Evolutionary conservation across 2,113 vertebrate species (phyloP).

Genomic region (Poeciliopsis turrubarensis): DNA sequence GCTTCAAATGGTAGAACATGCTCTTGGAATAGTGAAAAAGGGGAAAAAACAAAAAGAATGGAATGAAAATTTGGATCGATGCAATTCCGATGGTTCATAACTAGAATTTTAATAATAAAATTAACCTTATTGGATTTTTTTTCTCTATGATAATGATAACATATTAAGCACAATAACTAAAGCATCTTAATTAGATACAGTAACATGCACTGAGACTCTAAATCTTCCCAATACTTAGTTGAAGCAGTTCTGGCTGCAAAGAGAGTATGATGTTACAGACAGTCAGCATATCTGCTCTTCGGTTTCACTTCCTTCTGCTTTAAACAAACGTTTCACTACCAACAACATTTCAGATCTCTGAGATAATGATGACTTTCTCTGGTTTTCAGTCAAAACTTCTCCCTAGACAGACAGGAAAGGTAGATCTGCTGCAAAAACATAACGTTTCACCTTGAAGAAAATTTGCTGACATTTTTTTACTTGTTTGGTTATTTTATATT

Average conservation of each 20-base stretch:
- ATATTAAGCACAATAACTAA: neutral
- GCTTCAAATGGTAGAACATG: neutral
- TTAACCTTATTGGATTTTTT: no score
- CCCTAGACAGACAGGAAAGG: no score
- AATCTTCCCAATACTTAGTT: neutral
- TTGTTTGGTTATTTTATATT: no score
- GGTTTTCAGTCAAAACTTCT: no score
- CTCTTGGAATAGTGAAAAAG: neutral
- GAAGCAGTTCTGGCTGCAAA: neutral
- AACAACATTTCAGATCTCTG: neutral
- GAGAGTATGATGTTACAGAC: neutral
- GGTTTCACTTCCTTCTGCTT: neutral
- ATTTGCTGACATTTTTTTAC: no score
- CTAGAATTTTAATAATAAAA: no score
- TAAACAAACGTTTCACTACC: neutral
- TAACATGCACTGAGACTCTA: neutral
- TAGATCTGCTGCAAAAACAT: no score
- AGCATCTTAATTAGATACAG: neutral
- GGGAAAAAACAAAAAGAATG: neutral
- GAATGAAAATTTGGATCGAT: neutral
- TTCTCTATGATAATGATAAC: conserved; percentile 1
- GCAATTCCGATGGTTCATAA: no score
- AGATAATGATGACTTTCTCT: no score
- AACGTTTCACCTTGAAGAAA: no score
- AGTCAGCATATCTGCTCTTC: neutral